phyloP scores from a whole-genome alignment of 2,888 invertebrate genomes.

The Entomobrya proxima region DNA sequence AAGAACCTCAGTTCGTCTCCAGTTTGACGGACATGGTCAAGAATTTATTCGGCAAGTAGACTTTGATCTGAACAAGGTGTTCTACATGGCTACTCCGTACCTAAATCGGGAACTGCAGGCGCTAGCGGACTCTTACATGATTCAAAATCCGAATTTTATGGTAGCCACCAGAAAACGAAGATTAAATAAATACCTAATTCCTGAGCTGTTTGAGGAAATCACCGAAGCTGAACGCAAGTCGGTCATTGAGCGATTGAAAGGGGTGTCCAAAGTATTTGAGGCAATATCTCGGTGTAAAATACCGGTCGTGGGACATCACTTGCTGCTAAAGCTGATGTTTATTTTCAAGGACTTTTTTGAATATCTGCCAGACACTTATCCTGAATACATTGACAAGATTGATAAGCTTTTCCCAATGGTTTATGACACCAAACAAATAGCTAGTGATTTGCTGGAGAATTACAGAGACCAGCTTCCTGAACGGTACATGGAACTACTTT shows the following conservation, averaged over 20 bases:
- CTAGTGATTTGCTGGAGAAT: slow-evolving; percentile 11
- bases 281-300: slow-evolving; percentile 10
- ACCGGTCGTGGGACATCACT: slow-evolving; percentile 67
- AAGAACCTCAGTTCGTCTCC: not conserved
- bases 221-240: slow-evolving; percentile 16
- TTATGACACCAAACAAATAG: slow-evolving; percentile 67
- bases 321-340: slow-evolving; percentile 59
- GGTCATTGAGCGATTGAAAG: slow-evolving; percentile 57
- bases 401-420: slow-evolving; percentile 20
- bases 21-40: slow-evolving; percentile 44
- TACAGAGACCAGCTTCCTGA: not conserved
- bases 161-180: slow-evolving; percentile 29
- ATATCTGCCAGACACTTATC: slow-evolving; percentile 51
- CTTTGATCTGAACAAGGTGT: slow-evolving; percentile 61
- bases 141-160: slow-evolving; percentile 61
- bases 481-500: not conserved
- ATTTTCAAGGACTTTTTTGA: slow-evolving; percentile 66
- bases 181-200: slow-evolving; percentile 53
- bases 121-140: slow-evolving; percentile 39
- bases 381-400: slow-evolving; percentile 21
- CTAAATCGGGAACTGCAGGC: slow-evolving; percentile 47
- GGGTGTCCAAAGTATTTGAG: slow-evolving; percentile 64
- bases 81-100: slow-evolving; percentile 62
- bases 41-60: slow-evolving; percentile 49
- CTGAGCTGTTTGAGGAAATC: slow-evolving; percentile 34